Base-by-base conservation (phyloP, 2,888 invertebrate species). In the Eucera pruinosa region DNA sequence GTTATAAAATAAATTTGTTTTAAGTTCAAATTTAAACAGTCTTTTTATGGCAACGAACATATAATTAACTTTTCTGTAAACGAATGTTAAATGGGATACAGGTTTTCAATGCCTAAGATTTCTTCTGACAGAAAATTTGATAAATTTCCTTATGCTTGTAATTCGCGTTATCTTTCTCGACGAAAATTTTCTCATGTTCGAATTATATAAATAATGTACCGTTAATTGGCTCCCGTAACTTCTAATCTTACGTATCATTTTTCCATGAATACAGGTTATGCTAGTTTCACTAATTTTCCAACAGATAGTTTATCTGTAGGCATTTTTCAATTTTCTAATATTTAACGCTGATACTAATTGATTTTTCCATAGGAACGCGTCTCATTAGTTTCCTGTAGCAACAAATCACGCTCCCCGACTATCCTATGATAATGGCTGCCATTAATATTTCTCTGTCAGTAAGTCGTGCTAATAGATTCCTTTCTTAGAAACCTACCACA, bases 381-480 rank as follows among this genome's bases (percentile, higher is more conserved):
- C 61, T 61, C 61, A 61, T 61, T 61, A 61, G 48, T 36, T 61
- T 36, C 36, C 61, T 11, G 47, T 13, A 13, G 48, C 47, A 48
- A 48, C 48, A 61, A 61, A 61, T 61, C 61, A 61, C 36, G n/a
- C 13, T 25, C 33, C 33, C 23, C n/a, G n/a, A 18, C 47, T 20
- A n/a, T 36, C 33, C 47, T 48, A 11, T 48, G 48, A 61, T 61
- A 61, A 61, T 48, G 61, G 61, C 47, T 6, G 15, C 47, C 58
- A 58, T 58, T 48, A 48, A 61, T 61, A 61, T 61, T 48, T 33
- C 61, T 36, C 61, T 47, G 61, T 61, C 61, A 61, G 61, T 61
- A 61, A 48, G 33, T 36, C 61, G 61, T 61, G 61, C 61, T 61
- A 61, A 61, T 61, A 61, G 61, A 61, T 48, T 61, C 61, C 61